Percentiles rank a stretch among this genome's conserved stretches.
phyloP scores from a whole-genome alignment of 2,113 vertebrate genomes.

The Coreoperca whiteheadi region DNA sequence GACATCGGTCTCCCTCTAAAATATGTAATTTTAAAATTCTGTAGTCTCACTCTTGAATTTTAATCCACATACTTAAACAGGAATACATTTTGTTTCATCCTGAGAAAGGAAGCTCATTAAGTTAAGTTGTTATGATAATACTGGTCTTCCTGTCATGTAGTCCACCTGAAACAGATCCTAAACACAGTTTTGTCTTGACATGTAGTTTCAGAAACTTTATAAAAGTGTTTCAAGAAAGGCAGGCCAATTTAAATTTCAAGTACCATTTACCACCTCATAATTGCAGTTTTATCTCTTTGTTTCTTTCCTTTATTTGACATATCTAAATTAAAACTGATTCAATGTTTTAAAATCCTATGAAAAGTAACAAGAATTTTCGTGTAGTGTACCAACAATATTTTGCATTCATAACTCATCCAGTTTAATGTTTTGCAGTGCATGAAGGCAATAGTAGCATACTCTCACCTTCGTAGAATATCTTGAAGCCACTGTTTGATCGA shows the following conservation, averaged over 20 bases:
- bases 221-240: not conserved
- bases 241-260: not conserved
- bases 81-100: not conserved
- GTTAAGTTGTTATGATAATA: slow-evolving; percentile 2
- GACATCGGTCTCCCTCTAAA: slow-evolving; percentile 7
- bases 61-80: not conserved
- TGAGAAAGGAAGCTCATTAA: slow-evolving; percentile 1
- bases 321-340: not conserved
- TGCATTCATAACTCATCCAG: not conserved
- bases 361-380: not conserved
- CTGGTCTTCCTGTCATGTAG: not conserved
- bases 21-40: slow-evolving; percentile 18
- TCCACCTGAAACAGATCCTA: slow-evolving; percentile 5
- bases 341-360: not conserved
- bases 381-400: not conserved
- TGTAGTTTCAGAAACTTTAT: not conserved
- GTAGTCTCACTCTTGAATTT: not conserved
- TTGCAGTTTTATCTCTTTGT: not conserved
- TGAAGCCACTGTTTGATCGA: slow-evolving; percentile 97
- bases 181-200: slow-evolving; percentile 9
- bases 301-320: not conserved
- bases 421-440: not conserved
- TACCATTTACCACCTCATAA: not conserved
- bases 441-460: not conserved
- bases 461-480: slow-evolving; percentile 97